Conservation (phyloP, 2,113 vertebrate genomes). For the Polypterus bichir region DNA sequence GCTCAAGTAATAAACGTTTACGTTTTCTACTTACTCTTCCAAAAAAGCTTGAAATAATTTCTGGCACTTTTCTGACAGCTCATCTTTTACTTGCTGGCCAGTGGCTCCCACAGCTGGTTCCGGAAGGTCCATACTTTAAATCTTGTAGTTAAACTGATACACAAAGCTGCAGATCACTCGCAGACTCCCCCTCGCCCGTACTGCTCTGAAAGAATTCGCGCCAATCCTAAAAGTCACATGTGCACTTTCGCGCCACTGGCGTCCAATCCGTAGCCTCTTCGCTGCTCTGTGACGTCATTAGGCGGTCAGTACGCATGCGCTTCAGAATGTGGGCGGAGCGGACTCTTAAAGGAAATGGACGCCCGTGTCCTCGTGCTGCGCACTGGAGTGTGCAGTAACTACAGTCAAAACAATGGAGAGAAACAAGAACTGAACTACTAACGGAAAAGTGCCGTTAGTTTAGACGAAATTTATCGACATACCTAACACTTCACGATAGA, state of each 20-base stretch:
- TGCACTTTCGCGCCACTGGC: slow-evolving; percentile 32
- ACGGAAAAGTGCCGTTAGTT: no score
- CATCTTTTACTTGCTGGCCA: slow-evolving; percentile 72
- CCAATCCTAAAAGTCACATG: slow-evolving; percentile 47
- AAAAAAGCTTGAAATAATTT: slow-evolving; percentile 92
- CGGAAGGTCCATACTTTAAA: slow-evolving; percentile 45
- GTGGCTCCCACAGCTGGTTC: slow-evolving; percentile 42
- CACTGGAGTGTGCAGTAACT: no score
- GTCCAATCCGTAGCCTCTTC: slow-evolving; percentile 34
- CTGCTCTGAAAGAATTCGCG: slow-evolving; percentile 45
- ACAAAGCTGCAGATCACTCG: neutral
- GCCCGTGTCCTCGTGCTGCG: no score
- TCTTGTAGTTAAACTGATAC: slow-evolving; percentile 3
- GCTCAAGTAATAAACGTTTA: no score
- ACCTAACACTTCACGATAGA: no score
- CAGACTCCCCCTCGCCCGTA: neutral
- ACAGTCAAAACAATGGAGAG: no score
- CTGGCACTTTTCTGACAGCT: slow-evolving; percentile 92
- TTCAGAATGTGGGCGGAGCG: no score
- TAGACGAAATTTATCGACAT: no score
- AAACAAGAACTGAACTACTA: no score
- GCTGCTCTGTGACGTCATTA: no score
- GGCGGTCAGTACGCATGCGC: no score
- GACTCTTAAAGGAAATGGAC: no score
- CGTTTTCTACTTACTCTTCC: slow-evolving; percentile 76